Evolutionary conservation across 1,140 invertebrate genomes (phyloP).

Genomic region (Homalodisca vitripennis): DNA sequence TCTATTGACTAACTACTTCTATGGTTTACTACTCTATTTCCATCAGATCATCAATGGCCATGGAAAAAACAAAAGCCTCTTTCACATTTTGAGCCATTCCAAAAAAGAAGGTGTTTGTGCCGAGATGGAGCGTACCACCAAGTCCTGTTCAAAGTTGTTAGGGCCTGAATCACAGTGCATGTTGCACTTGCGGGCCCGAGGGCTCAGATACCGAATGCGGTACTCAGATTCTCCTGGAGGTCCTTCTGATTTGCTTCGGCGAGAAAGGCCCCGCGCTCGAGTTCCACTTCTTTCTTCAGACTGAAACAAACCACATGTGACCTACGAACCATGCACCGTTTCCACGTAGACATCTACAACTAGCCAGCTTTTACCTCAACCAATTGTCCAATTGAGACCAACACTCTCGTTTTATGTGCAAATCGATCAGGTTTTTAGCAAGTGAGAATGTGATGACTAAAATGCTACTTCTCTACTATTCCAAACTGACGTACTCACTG

Average conservation of each 20-base stretch:
- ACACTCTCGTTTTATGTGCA: too few species aligned
- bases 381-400: too few species aligned
- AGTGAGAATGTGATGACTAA: too few species aligned
- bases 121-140: conserved; percentile 38
- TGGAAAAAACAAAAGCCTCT: conserved; percentile 3
- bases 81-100: conserved; percentile 18
- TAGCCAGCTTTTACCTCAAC: too few species aligned
- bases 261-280: conserved; percentile 46
- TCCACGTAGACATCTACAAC: conserved; percentile 11
- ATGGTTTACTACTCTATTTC: too few species aligned
- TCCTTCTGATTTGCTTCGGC: conserved; percentile 71
- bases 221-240: conserved; percentile 52
- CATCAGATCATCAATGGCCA: too few species aligned
- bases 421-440: too few species aligned
- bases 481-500: too few species aligned
- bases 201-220: conserved; percentile 45
- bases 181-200: conserved; percentile 23
- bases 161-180: conserved; percentile 39
- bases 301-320: conserved; percentile 48
- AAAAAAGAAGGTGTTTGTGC: too few species aligned
- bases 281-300: conserved; percentile 54
- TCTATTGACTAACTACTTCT: too few species aligned
- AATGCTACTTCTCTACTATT: too few species aligned
- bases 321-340: conserved; percentile 13
- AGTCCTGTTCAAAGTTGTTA: conserved; percentile 37